Evolutionary conservation across 2,797 vertebrate species (phyloP).

Genomic region (Ispidina lecontei): DNA sequence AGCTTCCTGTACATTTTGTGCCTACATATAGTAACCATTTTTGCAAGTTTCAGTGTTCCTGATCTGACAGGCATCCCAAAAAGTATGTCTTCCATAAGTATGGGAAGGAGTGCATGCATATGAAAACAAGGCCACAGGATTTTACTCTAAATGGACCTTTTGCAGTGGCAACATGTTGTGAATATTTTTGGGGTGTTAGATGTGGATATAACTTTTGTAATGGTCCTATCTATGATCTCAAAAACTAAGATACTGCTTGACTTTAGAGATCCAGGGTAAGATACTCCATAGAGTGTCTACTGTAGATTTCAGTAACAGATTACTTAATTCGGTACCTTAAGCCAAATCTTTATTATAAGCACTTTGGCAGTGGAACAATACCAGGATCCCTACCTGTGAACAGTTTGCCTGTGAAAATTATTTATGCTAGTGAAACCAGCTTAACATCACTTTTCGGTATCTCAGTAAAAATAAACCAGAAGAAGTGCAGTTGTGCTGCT

Average conservation of each 20-base stretch:
- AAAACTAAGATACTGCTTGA: not conserved
- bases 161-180: not conserved
- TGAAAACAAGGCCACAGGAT: not conserved
- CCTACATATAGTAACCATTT: not conserved
- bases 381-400: not conserved
- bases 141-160: not conserved
- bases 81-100: rapidly evolving
- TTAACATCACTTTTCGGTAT: not conserved
- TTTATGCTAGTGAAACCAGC: not conserved
- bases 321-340: not conserved
- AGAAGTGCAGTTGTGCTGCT: not conserved
- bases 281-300: not conserved
- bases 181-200: not conserved
- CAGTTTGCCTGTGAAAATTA: not conserved
- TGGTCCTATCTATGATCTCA: not conserved
- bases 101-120: not conserved
- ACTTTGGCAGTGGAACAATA: not conserved
- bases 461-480: not conserved
- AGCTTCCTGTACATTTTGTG: not conserved
- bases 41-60: not conserved
- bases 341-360: not conserved
- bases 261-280: not conserved
- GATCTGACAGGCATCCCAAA: not conserved
- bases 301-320: not conserved
- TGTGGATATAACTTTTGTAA: not conserved